Conservation (phyloP, 1,140 invertebrate genomes). For the Diploscapter pachys region DNA sequence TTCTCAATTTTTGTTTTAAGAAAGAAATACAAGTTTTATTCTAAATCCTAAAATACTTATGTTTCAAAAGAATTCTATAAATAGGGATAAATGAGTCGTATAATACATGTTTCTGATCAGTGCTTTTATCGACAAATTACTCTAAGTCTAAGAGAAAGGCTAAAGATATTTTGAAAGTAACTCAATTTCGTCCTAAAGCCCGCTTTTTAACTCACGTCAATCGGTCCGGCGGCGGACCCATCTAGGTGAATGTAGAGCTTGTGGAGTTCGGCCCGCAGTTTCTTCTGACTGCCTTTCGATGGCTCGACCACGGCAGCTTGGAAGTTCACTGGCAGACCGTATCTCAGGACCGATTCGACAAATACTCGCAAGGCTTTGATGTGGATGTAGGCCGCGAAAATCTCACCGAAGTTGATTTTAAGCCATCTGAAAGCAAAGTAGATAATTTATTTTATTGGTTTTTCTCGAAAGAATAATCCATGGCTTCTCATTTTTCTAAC, state of each 20-base stretch:
- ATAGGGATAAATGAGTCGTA: not conserved
- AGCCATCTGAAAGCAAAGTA: conserved; percentile 77
- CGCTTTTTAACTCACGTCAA: conserved; percentile 45
- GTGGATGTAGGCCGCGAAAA: conserved; percentile 97
- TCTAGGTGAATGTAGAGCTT: conserved; percentile 91
- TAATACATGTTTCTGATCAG: not conserved
- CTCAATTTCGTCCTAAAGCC: not conserved
- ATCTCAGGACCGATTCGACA: conserved; percentile 93
- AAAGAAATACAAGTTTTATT: not conserved
- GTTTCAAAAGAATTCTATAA: not conserved
- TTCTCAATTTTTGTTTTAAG: no score
- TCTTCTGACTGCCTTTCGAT: conserved; percentile 82
- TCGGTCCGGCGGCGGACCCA: conserved; percentile 68
- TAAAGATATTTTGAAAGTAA: not conserved
- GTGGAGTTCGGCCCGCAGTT: conserved; percentile 84
- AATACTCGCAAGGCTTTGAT: conserved; percentile 96
- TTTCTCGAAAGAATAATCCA: no score
- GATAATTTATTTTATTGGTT: no score
- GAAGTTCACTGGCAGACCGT: conserved; percentile 95
- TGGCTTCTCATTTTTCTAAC: no score
- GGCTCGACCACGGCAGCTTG: conserved; percentile 90
- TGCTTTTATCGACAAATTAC: not conserved
- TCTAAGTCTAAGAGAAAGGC: not conserved
- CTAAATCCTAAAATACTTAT: conserved; percentile 1
- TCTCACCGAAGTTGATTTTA: conserved; percentile 98